phyloP scores from a whole-genome alignment of 2,888 invertebrate genomes.

The Zootermopsis nevadensis region DNA sequence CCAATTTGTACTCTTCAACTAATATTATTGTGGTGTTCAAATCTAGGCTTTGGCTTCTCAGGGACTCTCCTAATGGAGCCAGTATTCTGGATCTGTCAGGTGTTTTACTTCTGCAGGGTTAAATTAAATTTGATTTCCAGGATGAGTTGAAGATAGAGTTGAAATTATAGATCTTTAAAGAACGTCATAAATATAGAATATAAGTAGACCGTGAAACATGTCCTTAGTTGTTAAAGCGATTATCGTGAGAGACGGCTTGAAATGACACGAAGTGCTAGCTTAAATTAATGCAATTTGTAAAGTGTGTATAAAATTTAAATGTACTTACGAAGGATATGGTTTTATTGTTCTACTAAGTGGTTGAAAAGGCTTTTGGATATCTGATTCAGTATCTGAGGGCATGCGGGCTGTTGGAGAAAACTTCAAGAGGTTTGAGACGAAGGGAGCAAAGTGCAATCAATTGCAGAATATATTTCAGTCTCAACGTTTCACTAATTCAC shows the following conservation, averaged over 20 bases:
- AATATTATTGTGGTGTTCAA: too few relatives aligned
- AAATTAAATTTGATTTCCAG: too few relatives aligned
- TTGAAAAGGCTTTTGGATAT: slow-evolving; percentile 1
- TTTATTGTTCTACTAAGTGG: slow-evolving; percentile 21
- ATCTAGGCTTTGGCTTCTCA: too few relatives aligned
- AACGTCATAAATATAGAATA: too few relatives aligned
- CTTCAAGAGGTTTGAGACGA: not conserved
- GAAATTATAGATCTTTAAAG: too few relatives aligned
- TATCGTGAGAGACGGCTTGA: not conserved
- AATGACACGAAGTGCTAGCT: slow-evolving; percentile 21
- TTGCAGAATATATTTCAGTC: slow-evolving; percentile 18
- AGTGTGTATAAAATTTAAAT: slow-evolving; percentile 39
- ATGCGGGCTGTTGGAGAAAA: not conserved
- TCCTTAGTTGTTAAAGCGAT: not conserved
- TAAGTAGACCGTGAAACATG: too few relatives aligned
- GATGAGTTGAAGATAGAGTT: too few relatives aligned
- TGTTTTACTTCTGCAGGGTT: too few relatives aligned
- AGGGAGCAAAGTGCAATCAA: not conserved
- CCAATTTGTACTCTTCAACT: too few relatives aligned
- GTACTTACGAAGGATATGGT: slow-evolving; percentile 1
- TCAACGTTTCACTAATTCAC: slow-evolving; percentile 28
- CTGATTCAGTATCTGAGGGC: slow-evolving; percentile 12
- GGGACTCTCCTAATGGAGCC: too few relatives aligned
- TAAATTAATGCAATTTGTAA: slow-evolving; percentile 28
- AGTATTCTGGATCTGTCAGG: too few relatives aligned